Base-by-base conservation (phyloP, 2,888 invertebrate genomes). In the Apocheima hispidaria region DNA sequence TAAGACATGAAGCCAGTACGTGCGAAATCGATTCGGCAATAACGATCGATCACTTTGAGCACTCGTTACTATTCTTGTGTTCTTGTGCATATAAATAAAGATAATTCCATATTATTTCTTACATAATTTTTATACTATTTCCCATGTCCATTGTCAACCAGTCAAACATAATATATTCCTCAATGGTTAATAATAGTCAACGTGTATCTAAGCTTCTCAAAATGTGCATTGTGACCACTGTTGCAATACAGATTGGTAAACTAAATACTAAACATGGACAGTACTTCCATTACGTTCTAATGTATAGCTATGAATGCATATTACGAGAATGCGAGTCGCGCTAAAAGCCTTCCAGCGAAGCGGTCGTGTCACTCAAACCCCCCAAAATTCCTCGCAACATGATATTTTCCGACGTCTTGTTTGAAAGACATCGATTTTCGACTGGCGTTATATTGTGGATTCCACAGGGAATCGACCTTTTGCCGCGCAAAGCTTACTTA, bases 391-490 rank as follows among this genome's bases (percentile, higher is more conserved):
- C 80, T 78, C 74, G 68, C 68, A 77, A 73, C 75, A 76, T 73
- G 77, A 83, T 82, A 82, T 84, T 81, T 83, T 74, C 73, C 72
- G 75, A 78, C 75, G 77, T 80, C 75, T 69, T 73, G 72, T 69
- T 71, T 70, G 76, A 75, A 75, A 78, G 75, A 79, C 78, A 73
- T 75, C 71, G 66, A 70, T 69, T 68, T 78, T 78, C 73, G 71
- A 68, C 72, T 74, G 68, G 28, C 5, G 72, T 69, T 68, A 72
- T 78, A 80, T 79, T 79, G 74, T 74, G 70, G 72, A 80, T 79
- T 76, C 66, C 72, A 70, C 78, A 77, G 78, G 77, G 78, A 76
- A 78, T 76, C 74, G 77, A 78, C 75, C 72, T 66, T 68, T 71
- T 70, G 64, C 65, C 65, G 68, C 68, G 62, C 53, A 65, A 64